Conservation (phyloP, 2,888 invertebrate genomes). For the Zele albiditarsus region DNA sequence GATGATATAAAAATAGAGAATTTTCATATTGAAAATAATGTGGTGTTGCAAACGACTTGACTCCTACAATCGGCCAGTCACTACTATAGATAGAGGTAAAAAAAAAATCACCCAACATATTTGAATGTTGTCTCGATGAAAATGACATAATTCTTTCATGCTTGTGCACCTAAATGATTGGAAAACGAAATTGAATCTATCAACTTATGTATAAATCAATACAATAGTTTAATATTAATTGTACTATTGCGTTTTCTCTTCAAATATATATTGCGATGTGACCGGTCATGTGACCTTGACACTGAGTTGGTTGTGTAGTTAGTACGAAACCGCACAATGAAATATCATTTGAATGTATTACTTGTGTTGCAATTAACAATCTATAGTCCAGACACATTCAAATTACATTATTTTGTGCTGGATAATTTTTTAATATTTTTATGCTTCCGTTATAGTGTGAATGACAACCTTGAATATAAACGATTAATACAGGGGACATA, state of each 20-base stretch:
- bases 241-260: not conserved
- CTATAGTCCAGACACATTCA: too few species aligned
- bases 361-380: too few species aligned
- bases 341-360: not conserved
- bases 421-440: not conserved
- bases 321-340: not conserved
- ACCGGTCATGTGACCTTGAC: not conserved
- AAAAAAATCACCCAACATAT: not conserved
- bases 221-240: not conserved
- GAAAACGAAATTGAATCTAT: not conserved
- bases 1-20: not conserved
- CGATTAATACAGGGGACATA: not conserved
- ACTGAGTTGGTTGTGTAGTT: not conserved
- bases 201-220: not conserved
- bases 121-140: too few species aligned
- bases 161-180: not conserved
- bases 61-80: constrained; percentile 64
- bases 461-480: too few species aligned
- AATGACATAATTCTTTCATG: not conserved
- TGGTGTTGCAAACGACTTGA: constrained; percentile 65
- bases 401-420: not conserved
- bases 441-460: not conserved
- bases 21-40: constrained; percentile 47
- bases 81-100: constrained; percentile 63
- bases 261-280: not conserved